Base-by-base conservation (phyloP, 2,888 invertebrate genomes). In the Orthosia gothica region DNA sequence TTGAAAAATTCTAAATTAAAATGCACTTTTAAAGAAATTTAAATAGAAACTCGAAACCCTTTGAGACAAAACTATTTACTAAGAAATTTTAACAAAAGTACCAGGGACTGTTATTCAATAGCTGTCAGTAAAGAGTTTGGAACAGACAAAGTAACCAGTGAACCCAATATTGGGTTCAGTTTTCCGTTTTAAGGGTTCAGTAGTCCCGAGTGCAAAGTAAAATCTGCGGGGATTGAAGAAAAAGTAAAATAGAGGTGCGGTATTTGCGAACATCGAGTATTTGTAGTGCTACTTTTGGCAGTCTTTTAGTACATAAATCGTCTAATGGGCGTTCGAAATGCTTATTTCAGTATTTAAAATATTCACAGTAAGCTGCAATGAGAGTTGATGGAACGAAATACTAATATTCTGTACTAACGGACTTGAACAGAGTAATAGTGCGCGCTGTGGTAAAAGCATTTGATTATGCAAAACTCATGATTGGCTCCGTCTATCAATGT, bases 71-170 rank as follows among this genome's bases (percentile, higher is more conserved):
- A 84, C 78, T 85, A 82, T 86, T 86, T 87, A 89, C 89, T 87
- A 79, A 86, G 78, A 87, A 86, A 81, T 89, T 86, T 85, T 47
- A 77, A 84, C 80, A 87, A 85, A 87, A 87, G 84, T 81, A 82
- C 72, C 74, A 68, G 18, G 63, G 45, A 77, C 82, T 87, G 83
- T 86, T 87, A 87, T 89, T 87, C 82, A 68, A 79, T 77, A 79
- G 68, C 64, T 45, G 65, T 55, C 62, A 50, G 65, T 54, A 66
- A 72, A 81, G 65, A 89, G 83, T 89, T 88, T 61, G 50, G 68
- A 82, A 80, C 69, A 84, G 85, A 86, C 87, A 89, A 87, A 88
- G 82, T 85, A 87, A 84, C 83, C 86, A 77, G 63, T 83, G 80
- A 87, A 77, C 79, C 76, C 62, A 66, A 76, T 75, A 81, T 68